These are phyloP conservation scores for Atrina japonica DNA, from an alignment of 2,888 invertebrate genomes.

Conservation along the genomic window DNA sequence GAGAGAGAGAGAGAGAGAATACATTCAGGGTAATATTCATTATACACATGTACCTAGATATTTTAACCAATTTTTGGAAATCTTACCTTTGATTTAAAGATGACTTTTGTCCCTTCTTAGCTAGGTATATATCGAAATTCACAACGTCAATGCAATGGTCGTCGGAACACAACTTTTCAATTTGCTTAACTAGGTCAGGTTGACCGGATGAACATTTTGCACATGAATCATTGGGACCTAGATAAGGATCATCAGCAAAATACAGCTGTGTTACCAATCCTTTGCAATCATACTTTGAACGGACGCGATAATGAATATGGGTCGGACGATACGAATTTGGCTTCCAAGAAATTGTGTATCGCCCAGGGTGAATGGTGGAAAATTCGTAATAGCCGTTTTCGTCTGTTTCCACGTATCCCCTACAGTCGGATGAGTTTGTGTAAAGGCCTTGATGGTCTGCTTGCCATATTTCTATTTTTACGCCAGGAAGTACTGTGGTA, in stretches of 20 bases:
- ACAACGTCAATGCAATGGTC: too few species aligned
- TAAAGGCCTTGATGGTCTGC: slow-evolving; percentile 37
- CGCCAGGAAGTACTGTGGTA: slow-evolving; percentile 19
- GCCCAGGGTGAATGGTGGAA: slow-evolving; percentile 41
- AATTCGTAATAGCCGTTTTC: slow-evolving; percentile 41
- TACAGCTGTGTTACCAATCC: slow-evolving; percentile 43
- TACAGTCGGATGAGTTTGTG: slow-evolving; percentile 10
- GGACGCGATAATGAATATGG: slow-evolving; percentile 41
- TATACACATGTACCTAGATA: too few species aligned
- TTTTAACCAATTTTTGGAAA: too few species aligned
- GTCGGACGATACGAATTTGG: slow-evolving; percentile 18
- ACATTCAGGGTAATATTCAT: too few species aligned
- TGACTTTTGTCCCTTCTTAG: too few species aligned
- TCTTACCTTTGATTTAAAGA: too few species aligned
- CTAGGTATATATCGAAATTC: too few species aligned
- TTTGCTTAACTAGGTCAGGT: too few species aligned
- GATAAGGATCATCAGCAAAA: slow-evolving; percentile 37
- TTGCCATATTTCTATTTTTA: slow-evolving; percentile 41
- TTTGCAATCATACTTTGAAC: slow-evolving; percentile 17
- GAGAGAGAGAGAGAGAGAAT: too few species aligned
- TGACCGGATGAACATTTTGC: slow-evolving; percentile 27
- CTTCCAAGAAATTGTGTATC: slow-evolving; percentile 13
- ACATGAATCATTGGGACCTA: slow-evolving; percentile 37
- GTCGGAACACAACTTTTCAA: too few species aligned
- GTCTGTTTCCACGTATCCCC: slow-evolving; percentile 37